Conservation (phyloP, 2,113 vertebrate genomes). For the Hippotragus niger region DNA sequence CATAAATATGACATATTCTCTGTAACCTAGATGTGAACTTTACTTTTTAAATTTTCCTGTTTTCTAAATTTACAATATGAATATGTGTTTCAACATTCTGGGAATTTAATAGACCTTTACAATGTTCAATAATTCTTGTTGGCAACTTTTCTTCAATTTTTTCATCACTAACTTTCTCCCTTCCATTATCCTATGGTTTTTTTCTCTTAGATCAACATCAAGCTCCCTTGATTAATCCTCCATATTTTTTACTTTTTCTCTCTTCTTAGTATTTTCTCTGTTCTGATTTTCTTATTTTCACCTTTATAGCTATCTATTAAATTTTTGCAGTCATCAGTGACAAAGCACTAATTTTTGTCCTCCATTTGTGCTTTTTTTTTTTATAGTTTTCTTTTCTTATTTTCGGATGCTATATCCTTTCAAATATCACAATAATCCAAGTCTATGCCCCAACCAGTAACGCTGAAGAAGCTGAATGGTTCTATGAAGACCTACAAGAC, state of each 20-base stretch:
- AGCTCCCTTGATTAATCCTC: neutral
- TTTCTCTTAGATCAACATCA: neutral
- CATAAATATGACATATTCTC: neutral
- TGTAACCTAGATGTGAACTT: neutral
- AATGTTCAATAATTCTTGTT: neutral
- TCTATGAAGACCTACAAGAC: neutral
- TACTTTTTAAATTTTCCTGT: neutral
- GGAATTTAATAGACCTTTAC: neutral
- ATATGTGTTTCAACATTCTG: neutral
- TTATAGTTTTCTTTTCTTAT: neutral
- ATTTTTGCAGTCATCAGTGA: neutral
- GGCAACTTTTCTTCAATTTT: neutral
- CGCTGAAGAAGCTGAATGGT: neutral
- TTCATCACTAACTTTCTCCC: neutral
- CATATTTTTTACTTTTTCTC: neutral
- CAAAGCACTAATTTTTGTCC: neutral
- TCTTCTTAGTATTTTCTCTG: neutral
- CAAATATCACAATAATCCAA: neutral
- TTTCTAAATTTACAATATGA: neutral
- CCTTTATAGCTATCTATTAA: neutral
- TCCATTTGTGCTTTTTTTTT: neutral
- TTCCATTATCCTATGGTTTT: neutral
- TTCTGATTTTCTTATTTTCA: neutral
- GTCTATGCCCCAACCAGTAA: neutral
- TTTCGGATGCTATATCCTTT: neutral